phyloP scores from a whole-genome alignment of 2,113 vertebrate genomes.

The Uria aalge region DNA sequence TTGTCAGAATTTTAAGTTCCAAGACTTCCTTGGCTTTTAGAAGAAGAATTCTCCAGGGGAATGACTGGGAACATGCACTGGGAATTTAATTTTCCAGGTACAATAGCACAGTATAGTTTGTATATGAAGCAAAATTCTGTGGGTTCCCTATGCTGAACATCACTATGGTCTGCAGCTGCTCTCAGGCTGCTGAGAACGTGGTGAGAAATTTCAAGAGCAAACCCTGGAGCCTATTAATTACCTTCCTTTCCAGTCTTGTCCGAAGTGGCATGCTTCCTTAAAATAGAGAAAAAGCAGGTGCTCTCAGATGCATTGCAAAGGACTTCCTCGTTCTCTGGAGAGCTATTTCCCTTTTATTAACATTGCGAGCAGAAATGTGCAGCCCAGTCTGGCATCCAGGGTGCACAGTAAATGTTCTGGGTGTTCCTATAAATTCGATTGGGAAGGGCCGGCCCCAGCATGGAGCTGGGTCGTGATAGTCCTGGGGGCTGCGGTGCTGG shows the following conservation, averaged over 20 bases:
- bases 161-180: background rate
- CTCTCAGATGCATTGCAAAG: background rate
- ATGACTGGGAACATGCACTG: background rate
- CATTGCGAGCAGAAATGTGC: no score
- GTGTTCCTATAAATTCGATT: background rate
- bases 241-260: background rate
- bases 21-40: background rate
- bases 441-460: background rate
- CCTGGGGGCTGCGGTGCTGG: background rate
- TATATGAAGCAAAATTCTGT: background rate
- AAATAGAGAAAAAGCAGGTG: background rate
- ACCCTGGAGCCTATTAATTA: background rate
- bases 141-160: background rate
- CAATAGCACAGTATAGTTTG: background rate
- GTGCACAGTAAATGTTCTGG: background rate
- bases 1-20: background rate
- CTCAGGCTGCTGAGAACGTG: background rate
- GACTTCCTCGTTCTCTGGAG: background rate
- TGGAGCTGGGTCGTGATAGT: background rate
- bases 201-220: background rate
- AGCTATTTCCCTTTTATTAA: background rate
- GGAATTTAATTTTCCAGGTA: background rate
- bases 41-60: background rate
- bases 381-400: background rate
- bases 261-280: background rate